Percentiles rank a stretch among this genome's conserved stretches.
phyloP scores from a whole-genome alignment of 2,797 vertebrate species.

The Pseudomugil gertrudae region DNA sequence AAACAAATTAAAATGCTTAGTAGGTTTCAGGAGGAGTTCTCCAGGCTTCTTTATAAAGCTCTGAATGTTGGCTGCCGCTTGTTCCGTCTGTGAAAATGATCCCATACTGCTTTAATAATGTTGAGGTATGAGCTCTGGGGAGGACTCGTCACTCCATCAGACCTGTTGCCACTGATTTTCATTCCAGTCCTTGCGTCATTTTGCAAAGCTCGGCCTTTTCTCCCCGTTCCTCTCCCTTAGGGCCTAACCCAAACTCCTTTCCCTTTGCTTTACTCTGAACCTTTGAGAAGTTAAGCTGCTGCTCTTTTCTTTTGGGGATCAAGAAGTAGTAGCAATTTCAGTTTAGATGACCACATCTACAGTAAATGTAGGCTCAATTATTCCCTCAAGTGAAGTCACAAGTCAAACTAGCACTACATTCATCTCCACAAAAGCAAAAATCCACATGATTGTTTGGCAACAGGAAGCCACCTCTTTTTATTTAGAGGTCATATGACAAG shows the following conservation, averaged over 20 bases:
- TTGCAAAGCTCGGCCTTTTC: neutral
- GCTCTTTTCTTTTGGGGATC: neutral
- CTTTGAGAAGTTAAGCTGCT: neutral
- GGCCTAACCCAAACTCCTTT: neutral
- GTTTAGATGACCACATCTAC: neutral
- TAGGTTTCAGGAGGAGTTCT: neutral
- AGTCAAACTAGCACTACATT: neutral
- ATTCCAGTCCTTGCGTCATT: too few species aligned
- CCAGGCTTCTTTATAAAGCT: neutral
- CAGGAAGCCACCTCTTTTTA: constrained; percentile 24
- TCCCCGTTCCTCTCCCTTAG: neutral
- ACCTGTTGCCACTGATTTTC: neutral
- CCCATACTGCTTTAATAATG: neutral
- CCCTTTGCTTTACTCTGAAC: neutral
- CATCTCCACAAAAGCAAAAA: neutral
- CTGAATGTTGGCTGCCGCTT: neutral
- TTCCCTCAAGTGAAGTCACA: neutral
- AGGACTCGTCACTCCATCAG: neutral
- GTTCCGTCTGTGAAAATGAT: neutral
- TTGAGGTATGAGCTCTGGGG: neutral
- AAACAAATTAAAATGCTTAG: neutral
- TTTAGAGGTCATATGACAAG: constrained; percentile 26
- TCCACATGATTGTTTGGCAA: constrained; percentile 12
- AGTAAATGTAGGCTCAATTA: neutral
- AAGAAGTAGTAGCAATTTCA: neutral